Base-by-base conservation (phyloP, 2,113 vertebrate species). In the Noturus placidus region DNA sequence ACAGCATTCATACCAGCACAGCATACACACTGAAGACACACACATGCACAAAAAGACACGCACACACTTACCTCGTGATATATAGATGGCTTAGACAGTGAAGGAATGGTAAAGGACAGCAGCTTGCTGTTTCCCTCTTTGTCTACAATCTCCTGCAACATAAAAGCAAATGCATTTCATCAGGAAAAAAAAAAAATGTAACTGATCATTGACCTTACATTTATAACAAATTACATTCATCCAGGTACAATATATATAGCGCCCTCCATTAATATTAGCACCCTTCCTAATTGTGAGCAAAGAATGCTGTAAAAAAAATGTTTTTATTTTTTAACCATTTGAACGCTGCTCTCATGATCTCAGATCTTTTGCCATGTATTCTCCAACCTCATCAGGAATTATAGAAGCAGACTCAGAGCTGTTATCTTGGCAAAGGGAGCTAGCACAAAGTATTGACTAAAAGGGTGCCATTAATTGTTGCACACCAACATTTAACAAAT, bases 71-170 rank as follows among this genome's bases (percentile, higher is more conserved):
- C 98, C 96, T 99, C 98, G 65, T 99, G 98, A 92, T 99, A 99
- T 94, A 99, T 96, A 25, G 98, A 99, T 42, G 98, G 97, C 91
- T 99, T 99, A 50, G 98, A 99, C 93, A 99, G 96, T 0, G 98
- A 99, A 59, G 98, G 98, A 86, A 99, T 98, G 67, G 97, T 98
- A 91, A 99, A 99, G 90, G 97, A 99, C 80, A 99, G 94, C 89
- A 99, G 96, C 94, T 96, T 98, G 94, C 97, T 96, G 93, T 99
- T 99, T 92, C 98, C 98, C 86, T 99, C 98, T 96, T 98, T 99
- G 94, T 99, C 98, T 91, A 98, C 97, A 83, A 99, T 99, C 94
- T 99, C 98, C 98, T 99, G 94, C 33, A 94, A 88, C 89, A 88
- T 11, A 70, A 74, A 84, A 5, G n/a, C 1, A 52, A 83, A 87